Evolutionary conservation across 2,888 invertebrate species (phyloP).

Genomic region (Polydrusus cervinus): DNA sequence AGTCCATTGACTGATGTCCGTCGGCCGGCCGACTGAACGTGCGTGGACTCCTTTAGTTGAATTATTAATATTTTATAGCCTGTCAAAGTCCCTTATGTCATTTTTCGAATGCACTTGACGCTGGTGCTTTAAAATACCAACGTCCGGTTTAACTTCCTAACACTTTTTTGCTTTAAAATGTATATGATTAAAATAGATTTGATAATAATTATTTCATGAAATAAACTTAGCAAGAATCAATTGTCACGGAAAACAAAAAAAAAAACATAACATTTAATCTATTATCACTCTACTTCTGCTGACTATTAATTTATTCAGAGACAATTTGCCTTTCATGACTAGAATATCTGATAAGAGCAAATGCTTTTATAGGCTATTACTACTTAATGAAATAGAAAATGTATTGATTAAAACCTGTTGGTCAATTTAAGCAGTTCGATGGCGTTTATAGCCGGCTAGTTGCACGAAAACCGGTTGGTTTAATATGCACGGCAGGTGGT

Average conservation of each 20-base stretch:
- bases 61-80: too few relatives aligned
- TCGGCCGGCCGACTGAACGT: too few relatives aligned
- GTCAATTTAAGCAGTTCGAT: not conserved
- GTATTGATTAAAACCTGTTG: slow-evolving; percentile 25
- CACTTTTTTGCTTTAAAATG: too few relatives aligned
- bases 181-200: too few relatives aligned
- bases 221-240: not conserved
- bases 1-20: too few relatives aligned
- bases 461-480: not conserved
- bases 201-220: too few relatives aligned
- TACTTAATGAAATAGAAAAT: slow-evolving; percentile 17
- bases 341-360: slow-evolving; percentile 20
- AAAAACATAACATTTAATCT: not conserved
- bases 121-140: too few relatives aligned
- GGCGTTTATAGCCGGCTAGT: not conserved
- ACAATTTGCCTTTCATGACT: slow-evolving; percentile 23
- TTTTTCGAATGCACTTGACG: too few relatives aligned
- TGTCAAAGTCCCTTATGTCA: too few relatives aligned
- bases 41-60: too few relatives aligned
- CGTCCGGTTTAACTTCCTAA: too few relatives aligned
- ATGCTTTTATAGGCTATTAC: slow-evolving; percentile 17
- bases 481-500: not conserved
- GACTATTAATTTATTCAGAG: not conserved
- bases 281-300: not conserved
- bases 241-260: not conserved